Conservation (phyloP, 2,888 invertebrate species). For the Zeuzera pyrina region DNA sequence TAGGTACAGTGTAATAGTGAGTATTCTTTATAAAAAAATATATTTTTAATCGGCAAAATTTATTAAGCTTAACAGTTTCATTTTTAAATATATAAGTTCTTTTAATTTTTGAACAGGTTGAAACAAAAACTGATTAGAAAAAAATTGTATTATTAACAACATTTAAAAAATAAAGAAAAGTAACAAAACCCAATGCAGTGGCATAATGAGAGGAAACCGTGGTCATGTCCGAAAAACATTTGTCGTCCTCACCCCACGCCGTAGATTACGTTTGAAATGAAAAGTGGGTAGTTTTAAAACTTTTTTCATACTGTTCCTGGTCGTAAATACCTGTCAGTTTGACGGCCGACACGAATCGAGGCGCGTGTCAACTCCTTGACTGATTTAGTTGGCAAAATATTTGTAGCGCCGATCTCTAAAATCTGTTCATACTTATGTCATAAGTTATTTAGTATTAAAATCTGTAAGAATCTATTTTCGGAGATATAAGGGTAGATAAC, state of each 20-base stretch:
- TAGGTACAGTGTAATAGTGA: too few species aligned
- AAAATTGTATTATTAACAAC: background rate
- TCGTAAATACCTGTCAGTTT: slow-evolving; percentile 46
- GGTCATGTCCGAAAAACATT: slow-evolving; percentile 61
- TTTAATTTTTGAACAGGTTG: too few species aligned
- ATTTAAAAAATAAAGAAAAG: slow-evolving; percentile 14
- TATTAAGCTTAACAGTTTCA: too few species aligned
- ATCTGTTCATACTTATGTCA: too few species aligned
- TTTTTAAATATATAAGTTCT: too few species aligned
- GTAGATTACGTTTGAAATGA: slow-evolving; percentile 66
- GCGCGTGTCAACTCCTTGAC: slow-evolving; percentile 48
- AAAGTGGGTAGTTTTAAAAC: slow-evolving; percentile 58
- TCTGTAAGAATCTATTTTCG: too few species aligned
- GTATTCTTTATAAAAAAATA: too few species aligned
- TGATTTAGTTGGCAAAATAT: too few species aligned
- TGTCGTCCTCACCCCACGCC: slow-evolving; percentile 35
- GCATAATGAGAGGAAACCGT: slow-evolving; percentile 25
- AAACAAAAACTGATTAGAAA: background rate
- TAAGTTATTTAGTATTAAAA: too few species aligned
- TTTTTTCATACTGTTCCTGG: slow-evolving; percentile 33
- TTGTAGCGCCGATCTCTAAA: too few species aligned
- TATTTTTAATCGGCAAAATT: too few species aligned
- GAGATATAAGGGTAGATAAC: too few species aligned
- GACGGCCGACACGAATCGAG: slow-evolving; percentile 27
- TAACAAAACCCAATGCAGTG: slow-evolving; percentile 11